Percentiles rank a stretch among this genome's conserved stretches.
These are phyloP conservation scores for Siniperca scherzeri DNA, from an alignment of 2,797 vertebrate species.

Conservation along the genomic window DNA sequence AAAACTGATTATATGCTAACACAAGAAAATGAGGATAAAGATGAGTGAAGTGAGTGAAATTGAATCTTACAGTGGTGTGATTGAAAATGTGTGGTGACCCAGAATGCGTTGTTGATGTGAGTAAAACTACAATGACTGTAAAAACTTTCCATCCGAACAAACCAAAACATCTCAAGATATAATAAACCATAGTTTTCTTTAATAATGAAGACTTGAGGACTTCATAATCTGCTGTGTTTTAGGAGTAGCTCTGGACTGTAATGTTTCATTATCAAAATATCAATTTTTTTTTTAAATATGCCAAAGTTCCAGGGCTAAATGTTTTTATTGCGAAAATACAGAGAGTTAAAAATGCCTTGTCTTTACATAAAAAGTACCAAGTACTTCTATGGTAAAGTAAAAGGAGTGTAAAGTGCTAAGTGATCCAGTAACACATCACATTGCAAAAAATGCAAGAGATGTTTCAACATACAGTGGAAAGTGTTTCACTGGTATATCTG, in stretches of 20 bases:
- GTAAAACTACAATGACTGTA: not conserved
- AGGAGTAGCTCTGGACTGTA: not conserved
- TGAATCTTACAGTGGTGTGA: slow-evolving; percentile 1
- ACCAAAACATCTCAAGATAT: not conserved
- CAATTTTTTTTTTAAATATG: not conserved
- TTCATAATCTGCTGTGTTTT: not conserved
- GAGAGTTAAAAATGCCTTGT: not conserved
- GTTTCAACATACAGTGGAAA: not conserved
- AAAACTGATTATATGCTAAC: not conserved
- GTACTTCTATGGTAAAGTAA: not conserved
- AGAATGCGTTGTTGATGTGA: not conserved
- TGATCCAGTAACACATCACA: too few relatives aligned
- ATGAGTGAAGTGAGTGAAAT: slow-evolving; percentile 15
- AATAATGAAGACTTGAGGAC: not conserved
- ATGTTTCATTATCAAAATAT: not conserved
- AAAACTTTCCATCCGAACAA: not conserved
- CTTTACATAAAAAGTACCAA: not conserved
- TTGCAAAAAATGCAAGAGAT: not conserved
- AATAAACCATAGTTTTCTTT: not conserved
- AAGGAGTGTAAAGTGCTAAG: not conserved
- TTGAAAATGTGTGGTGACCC: not conserved
- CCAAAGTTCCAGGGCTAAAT: not conserved
- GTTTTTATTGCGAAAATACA: not conserved
- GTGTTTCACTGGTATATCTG: not conserved
- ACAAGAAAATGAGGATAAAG: not conserved